Percentiles rank a stretch among this genome's conserved stretches.
phyloP scores from a whole-genome alignment of 1,140 invertebrate genomes.

The Formica selysi region DNA sequence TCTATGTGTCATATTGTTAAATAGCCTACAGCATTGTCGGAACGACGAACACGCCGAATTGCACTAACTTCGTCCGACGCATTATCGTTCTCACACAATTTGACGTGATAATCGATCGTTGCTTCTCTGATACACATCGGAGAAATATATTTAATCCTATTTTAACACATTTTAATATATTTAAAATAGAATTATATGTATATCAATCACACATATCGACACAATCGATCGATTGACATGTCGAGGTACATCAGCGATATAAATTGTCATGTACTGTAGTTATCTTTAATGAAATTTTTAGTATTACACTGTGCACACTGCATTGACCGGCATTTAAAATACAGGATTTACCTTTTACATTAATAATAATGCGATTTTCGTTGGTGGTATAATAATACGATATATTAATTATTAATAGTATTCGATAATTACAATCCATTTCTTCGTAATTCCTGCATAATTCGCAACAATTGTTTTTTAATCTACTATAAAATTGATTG shows the following conservation, averaged over 20 bases:
- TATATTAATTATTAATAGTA: slow-evolving; percentile 1
- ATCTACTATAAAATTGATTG: not conserved
- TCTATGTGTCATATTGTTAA: slow-evolving; percentile 54
- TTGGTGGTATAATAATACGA: not conserved
- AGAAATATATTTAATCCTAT: slow-evolving; percentile 6
- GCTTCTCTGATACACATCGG: not conserved
- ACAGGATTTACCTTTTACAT: not conserved
- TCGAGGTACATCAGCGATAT: not conserved
- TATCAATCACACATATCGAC: slow-evolving; percentile 8
- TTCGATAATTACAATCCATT: not conserved
- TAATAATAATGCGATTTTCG: slow-evolving; percentile 9
- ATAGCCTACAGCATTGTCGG: slow-evolving; percentile 51
- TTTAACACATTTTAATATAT: slow-evolving; percentile 40
- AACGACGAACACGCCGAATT: slow-evolving; percentile 41
- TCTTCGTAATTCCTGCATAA: not conserved
- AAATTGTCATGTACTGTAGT: not conserved
- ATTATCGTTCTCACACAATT: slow-evolving; percentile 46
- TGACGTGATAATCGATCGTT: slow-evolving; percentile 43
- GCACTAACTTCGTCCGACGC: slow-evolving; percentile 48
- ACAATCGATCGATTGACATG: slow-evolving; percentile 8
- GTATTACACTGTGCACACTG: not conserved
- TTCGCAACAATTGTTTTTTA: not conserved
- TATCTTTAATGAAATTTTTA: slow-evolving; percentile 22
- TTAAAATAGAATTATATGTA: slow-evolving; percentile 21
- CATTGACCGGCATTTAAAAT: not conserved